These are phyloP conservation scores for Chelidonichthys spinosus DNA, from an alignment of 2,797 vertebrate species.

Conservation along the genomic window DNA sequence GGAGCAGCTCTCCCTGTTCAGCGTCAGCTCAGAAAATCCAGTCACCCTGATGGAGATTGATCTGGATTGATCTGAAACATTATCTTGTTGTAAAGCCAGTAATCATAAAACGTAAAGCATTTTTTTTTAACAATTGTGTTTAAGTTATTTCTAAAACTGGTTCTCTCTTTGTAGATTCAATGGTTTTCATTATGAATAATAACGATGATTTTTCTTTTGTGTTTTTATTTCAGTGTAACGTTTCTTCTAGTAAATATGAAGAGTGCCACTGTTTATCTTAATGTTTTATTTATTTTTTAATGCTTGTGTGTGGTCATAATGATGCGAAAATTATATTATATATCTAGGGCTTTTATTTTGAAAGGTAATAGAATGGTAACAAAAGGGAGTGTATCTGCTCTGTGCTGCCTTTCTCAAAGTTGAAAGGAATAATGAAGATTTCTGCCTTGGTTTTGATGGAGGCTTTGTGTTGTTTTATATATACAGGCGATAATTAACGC, in stretches of 20 bases:
- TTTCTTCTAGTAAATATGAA: neutral
- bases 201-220: neutral
- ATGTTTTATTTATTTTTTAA: neutral
- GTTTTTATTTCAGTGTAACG: neutral
- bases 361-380: neutral
- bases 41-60: constrained; percentile 10
- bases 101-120: neutral
- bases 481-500: no score
- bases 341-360: neutral
- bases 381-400: neutral
- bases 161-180: neutral
- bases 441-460: no score
- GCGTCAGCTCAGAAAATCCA: constrained; percentile 26
- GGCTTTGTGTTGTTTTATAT: no score
- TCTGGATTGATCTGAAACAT: neutral
- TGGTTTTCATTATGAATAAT: neutral
- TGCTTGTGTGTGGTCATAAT: neutral
- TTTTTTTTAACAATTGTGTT: neutral
- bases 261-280: neutral
- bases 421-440: no score
- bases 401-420: neutral
- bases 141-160: neutral
- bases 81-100: neutral
- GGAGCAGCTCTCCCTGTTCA: neutral
- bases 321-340: no score